A percentile compares a stretch with the other conserved stretches of the same genome.
Conservation (phyloP, 1,140 invertebrate species). For the Antheraea mylitta region DNA sequence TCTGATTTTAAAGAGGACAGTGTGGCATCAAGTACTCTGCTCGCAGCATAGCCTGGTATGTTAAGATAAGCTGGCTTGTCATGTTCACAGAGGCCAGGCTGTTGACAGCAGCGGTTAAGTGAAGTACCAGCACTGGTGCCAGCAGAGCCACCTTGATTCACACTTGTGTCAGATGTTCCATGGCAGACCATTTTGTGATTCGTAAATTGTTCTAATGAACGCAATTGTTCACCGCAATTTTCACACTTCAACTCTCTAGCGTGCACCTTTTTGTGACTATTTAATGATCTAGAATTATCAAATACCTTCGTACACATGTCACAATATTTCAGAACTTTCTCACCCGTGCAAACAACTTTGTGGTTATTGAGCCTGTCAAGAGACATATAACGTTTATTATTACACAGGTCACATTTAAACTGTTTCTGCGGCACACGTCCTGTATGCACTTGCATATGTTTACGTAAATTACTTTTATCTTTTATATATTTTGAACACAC, state of each 20-base stretch:
- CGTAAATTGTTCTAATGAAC: conserved; percentile 73
- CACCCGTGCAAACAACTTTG: conserved; percentile 75
- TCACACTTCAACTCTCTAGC: conserved; percentile 77
- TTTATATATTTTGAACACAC: conserved; percentile 79
- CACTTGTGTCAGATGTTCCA: conserved; percentile 48
- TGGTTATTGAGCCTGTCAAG: conserved; percentile 76
- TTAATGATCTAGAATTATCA: conserved; percentile 78
- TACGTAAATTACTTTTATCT: conserved; percentile 77
- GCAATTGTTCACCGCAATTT: conserved; percentile 74
- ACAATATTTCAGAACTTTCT: conserved; percentile 75
- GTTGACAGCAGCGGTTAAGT: conserved; percentile 66
- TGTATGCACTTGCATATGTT: conserved; percentile 79
- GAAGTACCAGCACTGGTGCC: conserved; percentile 26
- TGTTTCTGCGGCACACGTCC: conserved; percentile 77
- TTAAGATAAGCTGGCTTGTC: conserved; percentile 77
- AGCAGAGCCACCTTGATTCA: conserved; percentile 34
- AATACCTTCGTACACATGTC: conserved; percentile 79
- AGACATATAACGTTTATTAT: conserved; percentile 78
- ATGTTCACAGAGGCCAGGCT: conserved; percentile 74
- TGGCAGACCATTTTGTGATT: conserved; percentile 74
- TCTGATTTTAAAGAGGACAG: conserved; percentile 74
- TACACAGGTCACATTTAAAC: conserved; percentile 77
- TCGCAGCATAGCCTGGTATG: conserved; percentile 71
- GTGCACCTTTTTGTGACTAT: conserved; percentile 78
- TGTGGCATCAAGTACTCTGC: conserved; percentile 69